These are phyloP conservation scores for Aphaenogaster rudis DNA, from an alignment of 1,140 invertebrate genomes.

Conservation along the genomic window DNA sequence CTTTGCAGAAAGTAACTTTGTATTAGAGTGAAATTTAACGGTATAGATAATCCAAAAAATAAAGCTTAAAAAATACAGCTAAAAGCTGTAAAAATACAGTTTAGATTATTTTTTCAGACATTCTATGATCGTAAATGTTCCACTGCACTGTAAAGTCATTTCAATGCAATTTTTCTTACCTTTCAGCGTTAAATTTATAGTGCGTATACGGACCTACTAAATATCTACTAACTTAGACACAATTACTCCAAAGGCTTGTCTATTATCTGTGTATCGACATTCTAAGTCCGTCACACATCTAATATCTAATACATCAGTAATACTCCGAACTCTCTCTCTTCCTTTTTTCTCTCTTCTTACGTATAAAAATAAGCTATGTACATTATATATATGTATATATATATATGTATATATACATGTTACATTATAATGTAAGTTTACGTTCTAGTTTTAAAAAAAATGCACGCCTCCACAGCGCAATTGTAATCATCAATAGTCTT, in stretches of 20 bases:
- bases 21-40: background rate
- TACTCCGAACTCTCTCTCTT: conserved; percentile 52
- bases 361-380: conserved; percentile 82
- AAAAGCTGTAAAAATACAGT: conserved; percentile 2
- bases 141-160: background rate
- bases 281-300: conserved; percentile 32
- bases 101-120: background rate
- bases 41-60: background rate
- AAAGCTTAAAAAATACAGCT: background rate
- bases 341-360: conserved; percentile 13
- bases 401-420: conserved; percentile 55
- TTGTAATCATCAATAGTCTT: conserved; percentile 47
- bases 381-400: conserved; percentile 57
- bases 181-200: background rate
- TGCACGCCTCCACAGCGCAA: conserved; percentile 38
- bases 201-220: background rate
- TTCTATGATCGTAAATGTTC: background rate
- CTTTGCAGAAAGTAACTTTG: background rate
- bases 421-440: conserved; percentile 50
- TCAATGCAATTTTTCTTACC: background rate
- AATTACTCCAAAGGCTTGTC: background rate
- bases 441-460: conserved; percentile 62
- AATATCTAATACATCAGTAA: conserved; percentile 49
- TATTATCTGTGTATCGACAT: conserved; percentile 31
- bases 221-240: conserved; percentile 15